Evolutionary conservation across 1,140 invertebrate species (phyloP), one percentile per base, ranked within the genome.

Genomic region (Dreissena rostriformis): DNA sequence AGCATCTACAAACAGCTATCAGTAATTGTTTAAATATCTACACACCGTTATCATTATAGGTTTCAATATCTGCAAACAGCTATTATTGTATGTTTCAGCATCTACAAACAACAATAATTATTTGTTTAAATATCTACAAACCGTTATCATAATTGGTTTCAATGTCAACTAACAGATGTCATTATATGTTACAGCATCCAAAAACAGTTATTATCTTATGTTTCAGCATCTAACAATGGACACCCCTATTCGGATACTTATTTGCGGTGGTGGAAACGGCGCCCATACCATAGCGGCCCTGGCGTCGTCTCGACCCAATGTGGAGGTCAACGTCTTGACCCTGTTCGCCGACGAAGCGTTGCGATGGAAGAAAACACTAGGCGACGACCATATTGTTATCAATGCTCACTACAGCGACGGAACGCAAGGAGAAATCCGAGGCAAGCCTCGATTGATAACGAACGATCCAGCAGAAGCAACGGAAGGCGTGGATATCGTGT

Each of bases 221-320:
- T 57, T 57, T 57, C 53, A 57, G 53, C 19, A 12, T 57, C 19
- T 14, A 19, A 12, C 19, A 19, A 81, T 71, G 78, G 70, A 71
- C 72, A 71, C 55, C 14, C 67, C 52, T 19, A 81, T 57, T 19
- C 78, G 70, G 14, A 82, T 82, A 52, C 72, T 82, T 24, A 81
- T 91, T 0, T 91, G 91, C 75, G 91, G 91, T 11, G 90, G 88
- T 6, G 90, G 88, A 1, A 90, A 89, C 74, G 89, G 86, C 15
- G 90, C 91, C 1, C 91, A 92, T 63, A 86, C 86, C 0, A 52
- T 90, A 28, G 88, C 89, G 0, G 91, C 90, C 12, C 84, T 89
- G 14, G 87, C 91, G 0, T 83, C 91, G 6, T 82, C 86, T 22
- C 84, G 86, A 19, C 29, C 78, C 14, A 85, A 88, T 26, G 79